Percentiles rank a stretch among this genome's conserved stretches.
phyloP scores from a whole-genome alignment of 2,888 invertebrate species.

The Dasypogon diadema region DNA sequence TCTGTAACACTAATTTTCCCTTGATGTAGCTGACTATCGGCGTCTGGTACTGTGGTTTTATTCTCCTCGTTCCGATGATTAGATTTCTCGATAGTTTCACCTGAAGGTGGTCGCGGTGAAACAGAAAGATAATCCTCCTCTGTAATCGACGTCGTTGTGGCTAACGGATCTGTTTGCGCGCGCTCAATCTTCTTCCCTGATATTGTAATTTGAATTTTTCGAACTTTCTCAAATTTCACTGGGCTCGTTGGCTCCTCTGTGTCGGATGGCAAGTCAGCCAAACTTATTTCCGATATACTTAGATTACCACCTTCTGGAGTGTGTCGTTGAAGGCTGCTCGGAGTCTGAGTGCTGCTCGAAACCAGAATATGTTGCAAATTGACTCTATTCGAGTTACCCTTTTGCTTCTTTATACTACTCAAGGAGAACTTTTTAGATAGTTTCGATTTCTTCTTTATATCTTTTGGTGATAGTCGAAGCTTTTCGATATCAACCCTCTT shows the following conservation, averaged over 20 bases:
- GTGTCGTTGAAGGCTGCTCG: slow-evolving; percentile 56
- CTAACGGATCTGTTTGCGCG: slow-evolving; percentile 59
- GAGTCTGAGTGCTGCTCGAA: slow-evolving; percentile 58
- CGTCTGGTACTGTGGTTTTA: slow-evolving; percentile 36
- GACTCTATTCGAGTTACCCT: not conserved
- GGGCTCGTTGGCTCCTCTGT: slow-evolving; percentile 54
- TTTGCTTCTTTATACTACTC: slow-evolving; percentile 14
- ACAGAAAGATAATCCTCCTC: slow-evolving; percentile 57
- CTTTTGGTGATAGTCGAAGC: slow-evolving; percentile 6
- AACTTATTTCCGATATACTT: slow-evolving; percentile 52
- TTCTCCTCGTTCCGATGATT: slow-evolving; percentile 10
- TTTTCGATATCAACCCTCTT: slow-evolving; percentile 35
- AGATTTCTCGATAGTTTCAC: slow-evolving; percentile 22
- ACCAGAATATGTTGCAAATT: slow-evolving; percentile 43
- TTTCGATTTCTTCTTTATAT: slow-evolving; percentile 62
- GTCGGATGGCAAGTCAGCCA: slow-evolving; percentile 50
- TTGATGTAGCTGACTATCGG: slow-evolving; percentile 57
- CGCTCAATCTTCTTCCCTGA: slow-evolving; percentile 65
- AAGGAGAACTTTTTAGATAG: slow-evolving; percentile 62
- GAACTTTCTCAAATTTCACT: slow-evolving; percentile 58
- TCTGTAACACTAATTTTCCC: slow-evolving; percentile 64
- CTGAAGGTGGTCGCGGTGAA: slow-evolving; percentile 42
- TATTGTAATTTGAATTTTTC: slow-evolving; percentile 66
- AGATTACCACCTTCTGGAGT: slow-evolving; percentile 48
- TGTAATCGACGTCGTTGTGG: slow-evolving; percentile 62